A percentile compares a stretch with the other conserved stretches of the same genome.
phyloP scores from a whole-genome alignment of 2,797 vertebrate genomes.

The Tapera naevia region DNA sequence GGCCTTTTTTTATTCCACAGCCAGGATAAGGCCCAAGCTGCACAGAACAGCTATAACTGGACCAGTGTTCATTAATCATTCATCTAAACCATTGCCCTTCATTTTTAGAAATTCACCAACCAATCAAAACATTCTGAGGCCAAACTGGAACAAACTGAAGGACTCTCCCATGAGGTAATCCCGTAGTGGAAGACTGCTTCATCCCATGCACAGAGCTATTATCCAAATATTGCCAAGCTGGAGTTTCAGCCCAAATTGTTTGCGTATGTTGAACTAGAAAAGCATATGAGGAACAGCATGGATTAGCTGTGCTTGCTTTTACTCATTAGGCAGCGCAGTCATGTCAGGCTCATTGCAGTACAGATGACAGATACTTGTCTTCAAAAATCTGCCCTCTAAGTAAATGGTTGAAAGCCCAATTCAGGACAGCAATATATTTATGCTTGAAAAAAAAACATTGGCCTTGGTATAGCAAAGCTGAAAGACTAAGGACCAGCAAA shows the following conservation, averaged over 20 bases:
- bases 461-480: background rate
- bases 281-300: background rate
- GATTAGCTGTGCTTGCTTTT: constrained; percentile 37
- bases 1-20: background rate
- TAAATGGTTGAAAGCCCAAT: background rate
- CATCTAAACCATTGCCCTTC: background rate
- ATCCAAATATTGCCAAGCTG: constrained; percentile 26
- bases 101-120: constrained; percentile 38
- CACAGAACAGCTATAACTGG: background rate
- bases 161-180: constrained; percentile 20
- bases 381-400: background rate
- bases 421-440: background rate
- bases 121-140: background rate
- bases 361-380: background rate
- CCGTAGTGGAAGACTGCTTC: background rate
- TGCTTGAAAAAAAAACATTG: background rate
- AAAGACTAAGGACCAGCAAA: background rate
- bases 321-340: background rate
- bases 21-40: background rate
- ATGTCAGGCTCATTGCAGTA: background rate
- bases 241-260: constrained; percentile 43
- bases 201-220: background rate
- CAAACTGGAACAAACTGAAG: background rate
- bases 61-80: background rate
- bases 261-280: constrained; percentile 28